Evolutionary conservation across 2,797 vertebrate genomes (phyloP).

Genomic region (Neosilurus mollespiculum): DNA sequence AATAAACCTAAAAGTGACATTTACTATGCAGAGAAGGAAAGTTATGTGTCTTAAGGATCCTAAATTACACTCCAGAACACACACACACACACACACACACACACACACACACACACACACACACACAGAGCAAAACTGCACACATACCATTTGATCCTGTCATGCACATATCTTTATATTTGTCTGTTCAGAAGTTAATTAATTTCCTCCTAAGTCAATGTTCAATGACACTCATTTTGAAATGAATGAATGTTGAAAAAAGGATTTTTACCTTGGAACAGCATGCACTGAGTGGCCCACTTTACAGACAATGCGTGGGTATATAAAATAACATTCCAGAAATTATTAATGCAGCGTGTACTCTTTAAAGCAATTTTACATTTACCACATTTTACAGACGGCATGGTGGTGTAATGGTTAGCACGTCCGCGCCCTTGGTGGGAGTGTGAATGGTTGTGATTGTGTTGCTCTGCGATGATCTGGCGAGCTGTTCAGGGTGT

Average conservation of each 20-base stretch:
- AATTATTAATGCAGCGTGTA: not conserved
- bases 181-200: conserved; percentile 10
- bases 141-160: not conserved
- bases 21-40: not conserved
- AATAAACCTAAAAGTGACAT: not conserved
- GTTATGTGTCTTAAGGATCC: not conserved
- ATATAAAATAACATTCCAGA: not conserved
- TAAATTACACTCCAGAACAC: not conserved
- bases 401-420: no score
- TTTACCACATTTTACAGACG: no score
- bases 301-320: not conserved
- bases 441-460: no score
- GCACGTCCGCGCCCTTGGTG: no score
- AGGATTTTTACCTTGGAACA: not conserved
- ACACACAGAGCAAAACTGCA: not conserved
- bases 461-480: no score
- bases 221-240: not conserved
- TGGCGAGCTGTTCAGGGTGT: no score
- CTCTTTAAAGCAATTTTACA: not conserved
- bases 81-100: not conserved
- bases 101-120: not conserved
- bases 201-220: not conserved
- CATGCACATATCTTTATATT: not conserved
- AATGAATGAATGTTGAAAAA: not conserved
- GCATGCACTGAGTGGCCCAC: not conserved